Evolutionary conservation across 1,140 invertebrate genomes (phyloP), one percentile per base, ranked within the genome.

Genomic region (Aphaenogaster ashmeadi): DNA sequence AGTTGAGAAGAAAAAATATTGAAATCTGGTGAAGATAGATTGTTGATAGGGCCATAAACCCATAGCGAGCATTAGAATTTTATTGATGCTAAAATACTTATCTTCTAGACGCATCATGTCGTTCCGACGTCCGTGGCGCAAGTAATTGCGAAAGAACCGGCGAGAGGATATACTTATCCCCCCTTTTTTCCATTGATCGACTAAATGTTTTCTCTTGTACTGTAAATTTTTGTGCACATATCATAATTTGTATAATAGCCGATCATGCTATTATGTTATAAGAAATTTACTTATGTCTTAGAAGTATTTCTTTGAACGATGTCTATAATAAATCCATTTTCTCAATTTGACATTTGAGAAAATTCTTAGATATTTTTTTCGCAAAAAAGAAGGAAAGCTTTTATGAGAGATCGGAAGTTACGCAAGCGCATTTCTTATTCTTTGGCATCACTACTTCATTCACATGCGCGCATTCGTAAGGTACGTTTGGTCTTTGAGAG

Each of bases 1-100:
- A 21, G 0, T 38, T 21, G 6, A 74, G 0, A 75, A 5, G 2
- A 56, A 7, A 56, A 75, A 41, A 7, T 56, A 36, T 15, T 56
- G 71, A 75, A 38, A 21, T 21, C 5, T 52, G 8, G 52, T 9
- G 3, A 56, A 21, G 0, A 41, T 41, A 0, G 52, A 54, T 38
- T 56, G 71, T 56, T 38, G 15, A 21, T 38, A 75, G 0, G 71
- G 52, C 50, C 71, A 74, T 50, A 56, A 21, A 1, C 71, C 71
- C 4, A 74, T 7, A 13, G 9, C 2, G 1, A 74, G 50, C 5
- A 74, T 2, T 54, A 56, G 52, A 74, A 74, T 21, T 21, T 5
- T 54, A 74, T 38, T 74, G 4, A 74, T 1, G 0, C 0, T 74
- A 38, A 54, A 56, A 18, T 21, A 74, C 1, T 74, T 13, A 15